Percentiles rank a stretch among this genome's conserved stretches.
Conservation (phyloP, 2,113 vertebrate genomes). For the Sphyrna mokarran region DNA sequence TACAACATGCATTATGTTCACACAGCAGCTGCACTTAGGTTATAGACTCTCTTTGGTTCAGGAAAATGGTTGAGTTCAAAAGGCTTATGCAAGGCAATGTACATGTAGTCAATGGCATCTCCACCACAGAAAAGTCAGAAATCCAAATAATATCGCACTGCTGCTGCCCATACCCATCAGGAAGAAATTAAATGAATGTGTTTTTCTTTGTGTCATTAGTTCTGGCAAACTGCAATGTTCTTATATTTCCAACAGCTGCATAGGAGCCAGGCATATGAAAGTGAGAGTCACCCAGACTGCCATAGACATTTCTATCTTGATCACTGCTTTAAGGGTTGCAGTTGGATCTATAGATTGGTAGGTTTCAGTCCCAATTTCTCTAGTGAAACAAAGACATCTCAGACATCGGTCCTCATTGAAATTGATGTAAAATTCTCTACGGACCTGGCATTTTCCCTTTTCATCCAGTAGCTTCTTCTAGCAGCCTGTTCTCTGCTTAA, state of each 20-base stretch:
- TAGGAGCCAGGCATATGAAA: background rate
- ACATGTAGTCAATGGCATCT: background rate
- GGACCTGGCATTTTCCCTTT: background rate
- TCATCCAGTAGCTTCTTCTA: background rate
- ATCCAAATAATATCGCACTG: background rate
- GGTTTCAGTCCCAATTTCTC: background rate
- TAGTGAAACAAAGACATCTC: background rate
- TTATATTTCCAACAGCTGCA: background rate
- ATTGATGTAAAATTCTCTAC: background rate
- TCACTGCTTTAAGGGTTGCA: background rate
- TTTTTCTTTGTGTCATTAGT: background rate
- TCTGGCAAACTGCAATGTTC: background rate
- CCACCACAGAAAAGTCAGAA: background rate
- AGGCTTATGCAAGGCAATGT: background rate
- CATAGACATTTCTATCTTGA: background rate
- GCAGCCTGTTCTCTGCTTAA: background rate
- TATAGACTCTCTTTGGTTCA: background rate
- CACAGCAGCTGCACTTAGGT: background rate
- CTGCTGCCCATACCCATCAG: background rate
- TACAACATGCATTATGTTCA: background rate
- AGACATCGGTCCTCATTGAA: background rate
- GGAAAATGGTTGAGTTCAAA: background rate
- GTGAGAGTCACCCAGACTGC: background rate
- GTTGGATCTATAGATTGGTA: background rate
- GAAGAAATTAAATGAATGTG: background rate